Evolutionary conservation across 2,797 vertebrate species (phyloP), one percentile per base, ranked within the genome.

Genomic region (Sciaenops ocellatus): DNA sequence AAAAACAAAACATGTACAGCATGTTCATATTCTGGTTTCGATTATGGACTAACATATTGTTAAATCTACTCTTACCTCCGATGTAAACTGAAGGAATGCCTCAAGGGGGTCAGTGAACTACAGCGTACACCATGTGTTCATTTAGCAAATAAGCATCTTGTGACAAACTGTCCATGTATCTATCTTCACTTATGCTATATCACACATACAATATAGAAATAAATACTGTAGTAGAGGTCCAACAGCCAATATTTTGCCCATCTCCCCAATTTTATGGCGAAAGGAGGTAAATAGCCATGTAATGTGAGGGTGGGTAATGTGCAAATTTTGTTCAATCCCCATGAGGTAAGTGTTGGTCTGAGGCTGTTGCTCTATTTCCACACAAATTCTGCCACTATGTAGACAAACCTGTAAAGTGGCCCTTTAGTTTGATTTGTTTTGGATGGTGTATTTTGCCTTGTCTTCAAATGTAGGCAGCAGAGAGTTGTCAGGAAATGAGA

Each of bases 1-100:
- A 52, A 42, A 20, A 50, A 20, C 13, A 30, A 34, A 50, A 13
- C 22, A 65, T 24, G 48, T 47, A 16, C 16, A 52, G n/a, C 6
- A 42, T 26, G 52, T 51, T 77, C 18, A 34, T 34, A 65, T 61
- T 69, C 38, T 73, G 55, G 24, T 60, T 69, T 67, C 26, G 26
- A 51, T 11, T n/a, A 16, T 55, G 34, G 74, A 47, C 69, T 30
- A 68, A 55, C 17, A 56, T 18, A 41, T 50, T 24, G 38, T 74
- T 73, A 65, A 57, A 79, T 79, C 41, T 41, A 64, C 26, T 4
- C 22, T n/a, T 2, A 59, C 61, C 17, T 26, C 20, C 8, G 42
- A 18, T 26, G 4, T 47, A 54, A 54, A 69, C 3, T 44, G 20
- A 60, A 48, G 52, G 10, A n/a, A 30, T 41, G 51, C 51, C 63